Evolutionary conservation across 2,113 vertebrate species (phyloP).

Genomic region (Beaufortia kweichowensis): DNA sequence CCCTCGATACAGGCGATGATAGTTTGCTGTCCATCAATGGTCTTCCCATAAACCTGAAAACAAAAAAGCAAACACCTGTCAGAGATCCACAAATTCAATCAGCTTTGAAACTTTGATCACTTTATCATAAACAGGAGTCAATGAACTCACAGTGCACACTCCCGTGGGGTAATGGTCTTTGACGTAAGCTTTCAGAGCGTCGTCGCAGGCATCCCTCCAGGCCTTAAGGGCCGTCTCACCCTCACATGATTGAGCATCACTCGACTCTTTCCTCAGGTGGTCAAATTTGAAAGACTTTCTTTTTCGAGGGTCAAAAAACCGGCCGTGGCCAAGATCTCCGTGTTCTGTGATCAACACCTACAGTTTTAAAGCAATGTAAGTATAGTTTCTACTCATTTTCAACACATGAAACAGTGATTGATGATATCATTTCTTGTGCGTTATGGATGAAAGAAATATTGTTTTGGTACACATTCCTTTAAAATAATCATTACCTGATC

Average conservation of each 20-base stretch:
- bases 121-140: not conserved
- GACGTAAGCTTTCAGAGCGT: conserved; percentile 84
- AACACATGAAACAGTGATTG: not conserved
- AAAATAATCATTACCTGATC: conserved; percentile 63
- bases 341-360: conserved; percentile 96
- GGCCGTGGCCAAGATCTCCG: conserved; percentile 88
- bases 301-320: conserved; percentile 93
- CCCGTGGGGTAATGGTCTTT: conserved; percentile 93
- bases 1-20: conserved; percentile 95
- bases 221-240: conserved; percentile 76
- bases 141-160: conserved; percentile 91
- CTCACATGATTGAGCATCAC: conserved; percentile 83
- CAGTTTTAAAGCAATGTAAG: not conserved
- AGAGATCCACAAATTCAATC: not conserved
- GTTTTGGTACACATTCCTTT: too few species aligned
- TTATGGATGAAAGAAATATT: too few species aligned
- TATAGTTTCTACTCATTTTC: not conserved
- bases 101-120: not conserved
- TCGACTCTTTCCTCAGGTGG: conserved; percentile 92
- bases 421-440: too few species aligned
- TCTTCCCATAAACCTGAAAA: conserved; percentile 92
- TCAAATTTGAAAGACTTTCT: conserved; percentile 95
- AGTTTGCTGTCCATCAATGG: conserved; percentile 92
- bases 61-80: conserved; percentile 39
- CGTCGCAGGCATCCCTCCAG: conserved; percentile 89